phyloP scores from a whole-genome alignment of 2,888 invertebrate genomes.

The Tenthredo distinguenda region DNA sequence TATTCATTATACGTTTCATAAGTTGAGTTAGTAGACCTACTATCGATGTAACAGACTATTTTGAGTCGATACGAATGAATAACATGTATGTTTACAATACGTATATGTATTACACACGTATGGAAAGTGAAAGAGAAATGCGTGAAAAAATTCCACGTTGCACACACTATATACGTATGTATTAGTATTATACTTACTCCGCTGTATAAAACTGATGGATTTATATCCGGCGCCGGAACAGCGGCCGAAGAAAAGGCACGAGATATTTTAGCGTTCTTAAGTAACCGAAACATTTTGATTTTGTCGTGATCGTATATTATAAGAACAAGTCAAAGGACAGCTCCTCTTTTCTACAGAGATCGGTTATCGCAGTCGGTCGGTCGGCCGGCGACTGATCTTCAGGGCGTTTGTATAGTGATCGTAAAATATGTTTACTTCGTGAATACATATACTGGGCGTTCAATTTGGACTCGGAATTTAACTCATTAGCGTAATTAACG shows the following conservation, averaged over 20 bases:
- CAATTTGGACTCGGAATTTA: too few species aligned
- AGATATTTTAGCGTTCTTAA: constrained; percentile 57
- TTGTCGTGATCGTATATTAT: neutral
- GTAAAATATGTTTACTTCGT: neutral
- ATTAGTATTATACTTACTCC: constrained; percentile 81
- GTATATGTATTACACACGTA: too few species aligned
- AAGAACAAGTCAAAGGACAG: neutral
- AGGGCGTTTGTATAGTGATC: neutral
- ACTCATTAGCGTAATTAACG: too few species aligned
- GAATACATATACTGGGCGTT: neutral
- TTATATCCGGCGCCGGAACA: constrained; percentile 83
- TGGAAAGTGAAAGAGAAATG: too few species aligned
- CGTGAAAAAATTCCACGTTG: too few species aligned
- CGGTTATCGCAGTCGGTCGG: neutral
- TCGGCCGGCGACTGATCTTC: neutral
- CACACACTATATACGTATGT: neutral
- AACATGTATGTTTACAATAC: too few species aligned
- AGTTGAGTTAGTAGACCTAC: too few species aligned
- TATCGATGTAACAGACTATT: too few species aligned
- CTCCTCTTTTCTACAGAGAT: neutral
- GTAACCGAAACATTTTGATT: constrained; percentile 64
- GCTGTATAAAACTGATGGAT: constrained; percentile 88
- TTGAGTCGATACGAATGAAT: too few species aligned
- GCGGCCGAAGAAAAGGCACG: constrained; percentile 73
- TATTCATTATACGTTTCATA: too few species aligned